A percentile compares a stretch with the other conserved stretches of the same genome.
These are phyloP conservation scores for Anthonomus grandis DNA, from an alignment of 1,140 invertebrate species.

Conservation along the genomic window DNA sequence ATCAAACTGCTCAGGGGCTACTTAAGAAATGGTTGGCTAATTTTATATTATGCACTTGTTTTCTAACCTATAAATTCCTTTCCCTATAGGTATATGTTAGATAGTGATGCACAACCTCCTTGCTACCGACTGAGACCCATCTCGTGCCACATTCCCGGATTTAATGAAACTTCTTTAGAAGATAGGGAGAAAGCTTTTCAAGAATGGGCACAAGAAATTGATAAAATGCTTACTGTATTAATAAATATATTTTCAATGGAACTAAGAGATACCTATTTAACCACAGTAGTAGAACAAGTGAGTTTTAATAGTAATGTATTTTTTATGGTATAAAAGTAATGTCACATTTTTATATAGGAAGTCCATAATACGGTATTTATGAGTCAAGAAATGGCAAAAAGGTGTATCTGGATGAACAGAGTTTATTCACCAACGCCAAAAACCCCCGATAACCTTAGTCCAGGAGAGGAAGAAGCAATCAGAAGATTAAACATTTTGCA, in stretches of 20 bases:
- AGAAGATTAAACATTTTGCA: slow-evolving; percentile 66
- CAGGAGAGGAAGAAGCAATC: slow-evolving; percentile 59
- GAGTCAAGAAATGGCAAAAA: slow-evolving; percentile 68
- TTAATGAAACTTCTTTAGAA: slow-evolving; percentile 49
- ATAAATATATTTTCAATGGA: slow-evolving; percentile 67
- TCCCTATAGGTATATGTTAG: slow-evolving; percentile 47
- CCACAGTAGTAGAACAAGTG: slow-evolving; percentile 75
- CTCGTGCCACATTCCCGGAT: slow-evolving; percentile 54
- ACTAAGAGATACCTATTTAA: slow-evolving; percentile 72
- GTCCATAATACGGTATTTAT: slow-evolving; percentile 75
- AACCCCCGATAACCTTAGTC: slow-evolving; percentile 50
- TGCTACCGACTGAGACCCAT: slow-evolving; percentile 70
- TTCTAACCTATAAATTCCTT: background rate
- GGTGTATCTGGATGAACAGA: slow-evolving; percentile 70
- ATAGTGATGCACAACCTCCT: slow-evolving; percentile 61
- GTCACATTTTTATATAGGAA: slow-evolving; percentile 52
- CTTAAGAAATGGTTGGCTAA: slow-evolving; percentile 65
- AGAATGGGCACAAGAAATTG: slow-evolving; percentile 59
- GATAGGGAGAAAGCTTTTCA: slow-evolving; percentile 51
- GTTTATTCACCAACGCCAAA: slow-evolving; percentile 51
- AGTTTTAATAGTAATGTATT: slow-evolving; percentile 2
- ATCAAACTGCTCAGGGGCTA: slow-evolving; percentile 50
- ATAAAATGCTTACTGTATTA: slow-evolving; percentile 64
- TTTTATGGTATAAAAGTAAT: background rate
- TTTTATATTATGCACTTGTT: background rate